Evolutionary conservation across 64 coral and sea anemone species (phyloP), one percentile per base, ranked within the genome.

Genomic region (Pocillopora damicornis): DNA sequence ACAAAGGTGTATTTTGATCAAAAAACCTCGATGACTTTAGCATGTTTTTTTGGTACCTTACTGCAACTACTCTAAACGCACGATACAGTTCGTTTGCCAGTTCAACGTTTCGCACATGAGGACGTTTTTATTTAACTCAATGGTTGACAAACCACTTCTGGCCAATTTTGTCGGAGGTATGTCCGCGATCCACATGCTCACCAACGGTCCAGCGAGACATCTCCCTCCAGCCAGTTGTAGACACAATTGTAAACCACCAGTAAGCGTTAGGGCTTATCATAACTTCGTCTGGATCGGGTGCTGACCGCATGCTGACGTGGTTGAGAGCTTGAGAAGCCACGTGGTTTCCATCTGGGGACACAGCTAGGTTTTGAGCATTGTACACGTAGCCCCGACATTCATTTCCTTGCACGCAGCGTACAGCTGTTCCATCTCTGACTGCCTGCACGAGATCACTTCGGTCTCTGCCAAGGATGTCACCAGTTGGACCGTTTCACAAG

Each of bases 141-240:
- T 82, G 51, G 68, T 89, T 91, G 16, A 96, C 77, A 42, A 96
- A 96, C 94, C 94, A 96, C 26, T 90, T 85, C 11, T 90, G 76
- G 80, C 81, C 90, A 66, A 90, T 72, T 77, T 88, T 83, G 63
- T 92, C 90, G 38, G 86, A 68, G 20, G 76, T 90, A 63, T 90
- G 90, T 30, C 91, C 90, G 45, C 94, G 90, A 87, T 78, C 74
- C 16, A 89, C 79, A 75, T 96, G 94, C 68, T 75, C 82, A 23
- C 94, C 94, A 18, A 96, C 94, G 34, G 83, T 92, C 90, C 94
- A 96, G 36, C 94, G 83, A 37, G 94, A 96, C 87, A 93, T 90
- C 8, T 96, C 94, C 60, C 93, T 63, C 67, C 82, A 77, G 22
- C 93, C 93, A 57, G 78, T 77, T 14, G 93, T 91, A 5, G 89